Base-by-base conservation (phyloP, 2,888 invertebrate genomes). In the Macrophya annulata region DNA sequence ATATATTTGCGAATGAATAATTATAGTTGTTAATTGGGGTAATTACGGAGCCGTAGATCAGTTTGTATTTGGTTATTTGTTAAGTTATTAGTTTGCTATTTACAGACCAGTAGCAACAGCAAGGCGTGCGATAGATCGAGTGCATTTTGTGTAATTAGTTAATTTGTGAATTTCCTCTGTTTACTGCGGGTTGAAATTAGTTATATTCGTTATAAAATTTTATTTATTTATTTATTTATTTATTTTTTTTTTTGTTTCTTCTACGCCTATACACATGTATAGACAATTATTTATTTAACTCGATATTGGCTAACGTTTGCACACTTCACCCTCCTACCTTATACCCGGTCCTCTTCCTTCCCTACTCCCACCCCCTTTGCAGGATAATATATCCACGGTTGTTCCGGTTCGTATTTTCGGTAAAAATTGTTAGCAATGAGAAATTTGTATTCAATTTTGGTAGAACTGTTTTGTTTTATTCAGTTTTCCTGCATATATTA, bases 361-460 rank as follows among this genome's bases (percentile, higher is more conserved):
- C 77, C 37, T 21, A 5, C 74, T 45, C 3, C 31, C 31, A 31
- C 31, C 31, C 31, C 31, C 31, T 3, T 31, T 3, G 31, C 31
- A 31, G 43, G 45, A 21, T 45, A 25, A 74, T 74, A 55, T 77
- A 51, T 77, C 77, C 77, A 74, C 72, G 45, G 17, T 9, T 71
- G 71, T 71, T 40, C 37, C 71, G 45, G 76, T 77, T 77, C 51
- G 31, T 9, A 31, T 77, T 77, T 51, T 68, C 68, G 68, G 68
- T 68, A 71, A 72, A 84, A 74, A 74, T 74, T 59, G 72, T 74
- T 74, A 76, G 40, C 37, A 74, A 84, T 51, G 72, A 48, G 86
- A 89, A 90, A 91, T 91, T 91, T 91, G 90, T 91, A 91, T 91
- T 91, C 90, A 90, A 91, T 91, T 91, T 91, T 89, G 87, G 89